These are phyloP conservation scores for Drosophila diplacantha DNA, from an alignment of 2,888 invertebrate genomes.

Conservation along the genomic window DNA sequence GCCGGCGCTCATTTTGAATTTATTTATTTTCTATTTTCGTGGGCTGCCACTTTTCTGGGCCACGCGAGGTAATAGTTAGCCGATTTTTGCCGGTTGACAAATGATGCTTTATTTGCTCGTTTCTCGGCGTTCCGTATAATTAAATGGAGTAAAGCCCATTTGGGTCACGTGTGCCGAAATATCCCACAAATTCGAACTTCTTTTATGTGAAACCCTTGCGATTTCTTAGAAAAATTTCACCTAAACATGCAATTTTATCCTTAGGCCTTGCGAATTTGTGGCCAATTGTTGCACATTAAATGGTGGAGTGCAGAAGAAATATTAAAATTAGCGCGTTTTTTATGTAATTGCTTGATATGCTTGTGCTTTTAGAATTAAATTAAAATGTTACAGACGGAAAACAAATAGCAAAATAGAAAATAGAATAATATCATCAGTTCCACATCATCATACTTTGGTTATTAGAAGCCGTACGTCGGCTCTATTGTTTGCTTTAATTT, in stretches of 20 bases:
- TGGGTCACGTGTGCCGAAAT: constrained; percentile 52
- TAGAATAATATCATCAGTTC: no score
- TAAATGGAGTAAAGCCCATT: constrained; percentile 44
- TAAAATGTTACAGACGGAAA: not conserved
- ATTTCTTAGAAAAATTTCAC: constrained; percentile 31
- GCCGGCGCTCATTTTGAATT: constrained; percentile 43
- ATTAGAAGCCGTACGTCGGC: not conserved
- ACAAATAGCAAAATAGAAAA: no score
- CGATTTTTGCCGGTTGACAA: constrained; percentile 53
- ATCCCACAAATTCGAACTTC: constrained; percentile 26
- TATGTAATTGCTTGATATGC: not conserved
- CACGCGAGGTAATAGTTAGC: constrained; percentile 56
- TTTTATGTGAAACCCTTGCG: constrained; percentile 9
- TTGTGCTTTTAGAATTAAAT: not conserved
- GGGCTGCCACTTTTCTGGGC: constrained; percentile 58
- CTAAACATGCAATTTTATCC: constrained; percentile 49
- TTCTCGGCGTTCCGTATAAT: constrained; percentile 49
- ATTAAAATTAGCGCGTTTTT: not conserved
- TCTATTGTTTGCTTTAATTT: constrained; percentile 12
- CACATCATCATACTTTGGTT: not conserved
- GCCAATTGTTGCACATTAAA: constrained; percentile 35
- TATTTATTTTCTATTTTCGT: constrained; percentile 40
- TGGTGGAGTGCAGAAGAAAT: no score
- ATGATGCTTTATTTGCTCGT: constrained; percentile 48
- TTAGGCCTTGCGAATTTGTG: constrained; percentile 32